Base-by-base conservation (phyloP, 2,113 vertebrate species). In the Motacilla alba region DNA sequence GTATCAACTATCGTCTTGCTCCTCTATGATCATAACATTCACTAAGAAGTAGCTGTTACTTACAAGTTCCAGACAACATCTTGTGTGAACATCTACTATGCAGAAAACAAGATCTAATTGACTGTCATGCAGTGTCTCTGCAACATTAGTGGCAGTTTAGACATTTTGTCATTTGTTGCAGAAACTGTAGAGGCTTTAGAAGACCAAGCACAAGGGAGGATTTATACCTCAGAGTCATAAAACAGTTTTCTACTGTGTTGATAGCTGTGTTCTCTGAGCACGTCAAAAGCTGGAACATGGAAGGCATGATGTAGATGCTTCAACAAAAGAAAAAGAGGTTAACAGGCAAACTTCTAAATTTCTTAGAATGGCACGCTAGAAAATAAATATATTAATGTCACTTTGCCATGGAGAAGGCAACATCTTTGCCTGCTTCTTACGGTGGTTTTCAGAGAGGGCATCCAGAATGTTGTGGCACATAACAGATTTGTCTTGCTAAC, bases 391-490 rank as follows among this genome's bases (percentile, higher is more conserved):
- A 77, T 69, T 79, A 62, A 56, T 33, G 43, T 74, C 89, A 77
- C 53, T 93, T 91, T 55, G 89, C 67, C 90, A 81, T 49, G 59
- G 68, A 89, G 92, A 93, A 94, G 52, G 75, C 72, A 88, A 63
- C 53, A 62, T 68, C 63, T 91, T 88, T 96, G 95, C 92, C 89
- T 73, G 11, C 58, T 76, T 80, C 83, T 94, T 95, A 77, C 85
- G 27, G 49, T 74, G 41, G 26, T 68, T 72, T 93, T 90, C 95
- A 92, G 87, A 93, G 47, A 80, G 90, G 83, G 52, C 86, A 82
- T 96, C 88, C 53, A 30, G 90, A 95, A 92, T 72, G 83, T 47
- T 74, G 92, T 97, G 97, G 96, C 96, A 98, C 41, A 26, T 77
- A 73, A 93, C 77, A 95, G 56, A 83, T 97, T 86, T 90, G 69